Evolutionary conservation across 2,113 vertebrate genomes (phyloP).

Genomic region (Helogale parvula): DNA sequence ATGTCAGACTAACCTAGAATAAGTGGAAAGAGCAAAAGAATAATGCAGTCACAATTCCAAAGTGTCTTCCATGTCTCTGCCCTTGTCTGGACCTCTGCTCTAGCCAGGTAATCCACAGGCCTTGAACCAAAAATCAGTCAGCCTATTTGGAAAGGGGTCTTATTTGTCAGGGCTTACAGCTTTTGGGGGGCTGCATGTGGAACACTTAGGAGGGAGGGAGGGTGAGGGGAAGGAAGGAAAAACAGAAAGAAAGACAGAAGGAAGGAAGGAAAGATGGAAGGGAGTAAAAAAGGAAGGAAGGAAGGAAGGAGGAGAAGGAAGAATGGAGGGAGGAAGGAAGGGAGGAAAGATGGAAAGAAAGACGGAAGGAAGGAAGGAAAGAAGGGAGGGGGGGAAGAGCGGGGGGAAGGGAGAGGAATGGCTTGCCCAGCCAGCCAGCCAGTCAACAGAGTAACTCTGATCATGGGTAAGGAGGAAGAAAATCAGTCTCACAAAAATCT

Average conservation of each 20-base stretch:
- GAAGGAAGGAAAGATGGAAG: not conserved
- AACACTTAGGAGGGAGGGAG: not conserved
- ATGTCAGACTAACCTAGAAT: not conserved
- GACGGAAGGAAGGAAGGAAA: too few species aligned
- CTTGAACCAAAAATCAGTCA: not conserved
- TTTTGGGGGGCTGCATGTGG: not conserved
- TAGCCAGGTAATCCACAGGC: not conserved
- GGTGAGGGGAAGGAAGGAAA: fast-evolving
- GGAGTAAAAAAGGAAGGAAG: fast-evolving
- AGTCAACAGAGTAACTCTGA: too few species aligned
- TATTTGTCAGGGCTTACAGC: not conserved
- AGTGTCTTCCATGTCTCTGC: not conserved
- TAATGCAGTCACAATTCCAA: not conserved
- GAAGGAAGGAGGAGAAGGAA: fast-evolving
- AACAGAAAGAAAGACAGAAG: fast-evolving
- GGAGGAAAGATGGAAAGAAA: too few species aligned
- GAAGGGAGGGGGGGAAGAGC: fast-evolving
- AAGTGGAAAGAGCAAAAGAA: not conserved
- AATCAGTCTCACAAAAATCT: fast-evolving
- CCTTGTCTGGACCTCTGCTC: not conserved
- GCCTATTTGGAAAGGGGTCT: not conserved
- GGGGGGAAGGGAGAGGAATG: not conserved
- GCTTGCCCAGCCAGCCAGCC: not conserved
- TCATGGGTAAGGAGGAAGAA: not conserved
- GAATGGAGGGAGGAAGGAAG: fast-evolving